Conservation (phyloP, 2,113 vertebrate genomes). For the Neoarius graeffei region DNA sequence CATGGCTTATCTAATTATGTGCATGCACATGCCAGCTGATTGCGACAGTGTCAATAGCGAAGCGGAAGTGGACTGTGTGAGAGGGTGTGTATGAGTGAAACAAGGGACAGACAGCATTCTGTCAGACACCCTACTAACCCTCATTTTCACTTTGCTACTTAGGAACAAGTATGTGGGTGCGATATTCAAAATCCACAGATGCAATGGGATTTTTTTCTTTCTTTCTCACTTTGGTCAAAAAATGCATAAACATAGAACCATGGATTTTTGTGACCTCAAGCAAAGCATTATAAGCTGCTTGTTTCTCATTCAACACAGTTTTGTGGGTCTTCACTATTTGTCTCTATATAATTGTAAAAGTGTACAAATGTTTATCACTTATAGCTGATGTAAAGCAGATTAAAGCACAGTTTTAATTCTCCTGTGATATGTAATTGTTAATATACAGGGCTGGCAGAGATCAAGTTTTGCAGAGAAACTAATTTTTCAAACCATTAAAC, state of each 20-base stretch:
- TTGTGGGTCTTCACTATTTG: not conserved
- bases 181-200: not conserved
- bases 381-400: not conserved
- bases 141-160: not conserved
- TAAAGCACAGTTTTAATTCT: conserved; percentile 1
- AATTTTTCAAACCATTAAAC: conserved; percentile 16
- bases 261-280: not conserved
- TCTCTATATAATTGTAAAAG: not conserved
- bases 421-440: not conserved
- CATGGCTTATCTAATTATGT: conserved; percentile 75
- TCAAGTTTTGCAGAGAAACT: not conserved
- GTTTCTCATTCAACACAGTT: not conserved
- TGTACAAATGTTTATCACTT: not conserved
- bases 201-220: not conserved
- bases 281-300: not conserved
- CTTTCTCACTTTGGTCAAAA: not conserved
- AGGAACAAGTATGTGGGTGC: not conserved
- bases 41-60: conserved; percentile 69
- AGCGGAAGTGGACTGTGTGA: conserved; percentile 41
- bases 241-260: not conserved
- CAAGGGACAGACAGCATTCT: conserved; percentile 60
- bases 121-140: conserved; percentile 66
- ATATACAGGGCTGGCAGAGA: not conserved
- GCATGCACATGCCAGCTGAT: conserved; percentile 71
- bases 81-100: conserved; percentile 3